Base-by-base conservation (phyloP, 1,140 invertebrate genomes). In the Tenebrio molitor region DNA sequence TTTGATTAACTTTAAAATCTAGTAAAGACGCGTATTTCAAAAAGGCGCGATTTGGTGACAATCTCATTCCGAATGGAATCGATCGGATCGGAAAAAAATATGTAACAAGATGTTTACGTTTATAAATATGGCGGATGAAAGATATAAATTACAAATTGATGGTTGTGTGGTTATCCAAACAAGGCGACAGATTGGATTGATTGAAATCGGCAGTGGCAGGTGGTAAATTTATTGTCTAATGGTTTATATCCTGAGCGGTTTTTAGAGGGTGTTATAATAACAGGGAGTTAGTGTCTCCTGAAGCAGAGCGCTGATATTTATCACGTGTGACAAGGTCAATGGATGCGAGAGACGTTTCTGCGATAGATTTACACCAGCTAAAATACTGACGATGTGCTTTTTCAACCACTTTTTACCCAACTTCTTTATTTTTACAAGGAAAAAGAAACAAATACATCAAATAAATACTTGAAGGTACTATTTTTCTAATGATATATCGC, bases 191-290 rank as follows among this genome's bases (percentile, higher is more conserved):
- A 44, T 66, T 44, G 64, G 64, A 66, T 66, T 66, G 64, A 66
- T 66, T 66, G 64, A 66, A 66, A 66, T 66, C 64, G 64, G 64
- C 64, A 66, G 64, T 66, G 64, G 64, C 64, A 66, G 64, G 64
- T 66, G 36, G 64, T 42, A 66, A 66, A 66, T 66, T 66, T 66
- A 66, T 66, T 66, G 64, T 66, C 64, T 66, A 66, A 66, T 66
- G 64, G 64, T 66, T 66, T 66, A 66, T 66, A 66, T 66, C 64
- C 64, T 66, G 64, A 66, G 64, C 64, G 64, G 64, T 66, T 66
- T 66, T 66, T 66, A 66, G 64, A 66, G 64, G 64, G 64, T 66
- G 64, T 66, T 66, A 66, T 66, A 66, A 66, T 66, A 66, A 66
- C 36, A 66, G 64, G 64, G 64, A 66, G 64, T 66, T 66, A 66